Evolutionary conservation across 1,140 invertebrate genomes (phyloP).

Genomic region (Pectinophora gossypiella): DNA sequence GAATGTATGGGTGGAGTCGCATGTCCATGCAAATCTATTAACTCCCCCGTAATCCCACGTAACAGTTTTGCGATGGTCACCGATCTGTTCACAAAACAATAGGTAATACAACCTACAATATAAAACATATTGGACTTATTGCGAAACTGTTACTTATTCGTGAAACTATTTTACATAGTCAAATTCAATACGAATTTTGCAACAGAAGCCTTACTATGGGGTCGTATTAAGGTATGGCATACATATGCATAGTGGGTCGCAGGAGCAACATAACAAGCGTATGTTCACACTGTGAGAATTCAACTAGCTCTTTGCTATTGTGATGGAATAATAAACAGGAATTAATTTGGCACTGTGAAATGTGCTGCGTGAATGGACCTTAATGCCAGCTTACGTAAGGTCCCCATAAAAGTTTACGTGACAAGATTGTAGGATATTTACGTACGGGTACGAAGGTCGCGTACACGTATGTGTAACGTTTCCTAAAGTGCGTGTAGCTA

Average conservation of each 20-base stretch:
- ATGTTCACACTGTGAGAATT: too few species aligned
- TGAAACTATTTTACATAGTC: conserved; percentile 5
- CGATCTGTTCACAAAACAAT: too few species aligned
- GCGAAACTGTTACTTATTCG: too few species aligned
- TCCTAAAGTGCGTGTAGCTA: too few species aligned
- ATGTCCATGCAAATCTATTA: too few species aligned
- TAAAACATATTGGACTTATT: too few species aligned
- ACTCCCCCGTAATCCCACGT: too few species aligned
- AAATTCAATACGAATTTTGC: conserved; percentile 29
- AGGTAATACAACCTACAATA: too few species aligned
- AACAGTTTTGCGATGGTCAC: too few species aligned
- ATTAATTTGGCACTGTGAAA: not conserved
- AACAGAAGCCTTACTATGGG: conserved; percentile 16
- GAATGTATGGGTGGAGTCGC: too few species aligned
- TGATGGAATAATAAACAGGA: not conserved
- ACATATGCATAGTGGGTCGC: not conserved
- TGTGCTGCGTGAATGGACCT: not conserved
- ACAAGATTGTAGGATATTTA: not conserved
- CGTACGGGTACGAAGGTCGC: not conserved
- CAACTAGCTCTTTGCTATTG: not conserved
- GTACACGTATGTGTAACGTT: too few species aligned
- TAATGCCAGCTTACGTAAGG: not conserved
- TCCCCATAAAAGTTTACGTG: not conserved
- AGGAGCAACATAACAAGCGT: too few species aligned
- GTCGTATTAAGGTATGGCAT: not conserved